A percentile compares a stretch with the other conserved stretches of the same genome.
Conservation (phyloP, 2,113 vertebrate species). For the Elanus axillaris region DNA sequence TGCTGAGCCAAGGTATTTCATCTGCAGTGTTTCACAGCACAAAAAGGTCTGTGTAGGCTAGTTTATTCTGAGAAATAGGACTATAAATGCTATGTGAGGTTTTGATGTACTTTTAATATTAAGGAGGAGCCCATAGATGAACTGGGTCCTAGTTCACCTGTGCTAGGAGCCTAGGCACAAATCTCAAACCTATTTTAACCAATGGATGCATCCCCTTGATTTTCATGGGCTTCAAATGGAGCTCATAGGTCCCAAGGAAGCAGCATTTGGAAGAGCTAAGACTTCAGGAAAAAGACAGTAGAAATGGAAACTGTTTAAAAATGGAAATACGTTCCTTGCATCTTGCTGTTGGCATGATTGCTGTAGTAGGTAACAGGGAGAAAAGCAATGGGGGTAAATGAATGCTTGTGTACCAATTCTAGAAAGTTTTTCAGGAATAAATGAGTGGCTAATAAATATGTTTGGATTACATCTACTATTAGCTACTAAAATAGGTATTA, state of each 20-base stretch:
- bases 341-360: background rate
- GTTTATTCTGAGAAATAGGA: background rate
- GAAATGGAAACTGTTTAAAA: background rate
- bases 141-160: background rate
- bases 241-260: background rate
- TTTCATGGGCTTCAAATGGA: background rate
- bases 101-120: background rate
- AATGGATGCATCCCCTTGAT: background rate
- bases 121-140: background rate
- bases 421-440: background rate
- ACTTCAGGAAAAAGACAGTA: background rate
- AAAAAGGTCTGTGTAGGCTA: background rate
- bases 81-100: background rate
- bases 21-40: background rate
- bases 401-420: background rate
- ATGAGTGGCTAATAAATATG: background rate
- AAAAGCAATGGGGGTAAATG: background rate
- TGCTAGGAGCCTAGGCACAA: background rate
- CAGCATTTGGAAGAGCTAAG: background rate
- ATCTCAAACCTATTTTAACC: background rate
- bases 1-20: background rate
- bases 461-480: background rate
- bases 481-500: background rate
- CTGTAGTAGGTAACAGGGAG: background rate
- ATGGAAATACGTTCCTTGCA: background rate